Evolutionary conservation across 2,888 invertebrate genomes (phyloP).

Genomic region (Epicampocera succincta): DNA sequence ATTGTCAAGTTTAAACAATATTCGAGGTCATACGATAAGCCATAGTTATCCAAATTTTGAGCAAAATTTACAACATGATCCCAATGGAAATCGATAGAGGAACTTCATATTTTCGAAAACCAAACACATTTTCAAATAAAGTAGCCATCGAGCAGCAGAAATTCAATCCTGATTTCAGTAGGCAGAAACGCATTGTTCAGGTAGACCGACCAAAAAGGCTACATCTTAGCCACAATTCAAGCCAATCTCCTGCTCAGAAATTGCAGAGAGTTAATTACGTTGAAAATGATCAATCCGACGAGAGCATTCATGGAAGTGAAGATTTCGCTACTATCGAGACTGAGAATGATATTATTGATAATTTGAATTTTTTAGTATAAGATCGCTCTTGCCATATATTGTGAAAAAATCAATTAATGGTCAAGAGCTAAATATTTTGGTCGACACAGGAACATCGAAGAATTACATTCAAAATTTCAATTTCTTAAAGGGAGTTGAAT

Average conservation of each 20-base stretch:
- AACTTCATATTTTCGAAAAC: slow-evolving; percentile 35
- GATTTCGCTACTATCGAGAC: slow-evolving; percentile 7
- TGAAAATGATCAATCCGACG: slow-evolving; percentile 10
- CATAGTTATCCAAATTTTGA: not conserved
- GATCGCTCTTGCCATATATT: slow-evolving; percentile 50
- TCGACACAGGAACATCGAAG: slow-evolving; percentile 47
- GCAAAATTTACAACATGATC: not conserved
- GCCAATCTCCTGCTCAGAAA: slow-evolving; percentile 33
- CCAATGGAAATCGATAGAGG: slow-evolving; percentile 40
- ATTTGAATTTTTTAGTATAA: slow-evolving; percentile 51
- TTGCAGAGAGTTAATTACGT: slow-evolving; percentile 36
- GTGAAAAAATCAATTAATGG: slow-evolving; percentile 31
- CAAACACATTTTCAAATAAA: slow-evolving; percentile 8
- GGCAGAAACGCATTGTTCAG: slow-evolving; percentile 3
- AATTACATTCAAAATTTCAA: slow-evolving; percentile 40
- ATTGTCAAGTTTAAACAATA: not conserved
- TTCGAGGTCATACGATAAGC: not conserved
- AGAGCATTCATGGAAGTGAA: slow-evolving; percentile 21
- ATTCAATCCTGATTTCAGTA: not conserved
- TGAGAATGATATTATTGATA: not conserved
- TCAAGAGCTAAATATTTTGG: slow-evolving; percentile 34
- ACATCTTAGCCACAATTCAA: slow-evolving; percentile 13
- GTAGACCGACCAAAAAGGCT: not conserved
- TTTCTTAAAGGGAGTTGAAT: slow-evolving; percentile 32
- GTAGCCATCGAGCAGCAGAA: not conserved